Percentiles rank a stretch among this genome's conserved stretches.
These are phyloP conservation scores for Danio kyathit DNA, from an alignment of 2,797 vertebrate species.

Conservation along the genomic window DNA sequence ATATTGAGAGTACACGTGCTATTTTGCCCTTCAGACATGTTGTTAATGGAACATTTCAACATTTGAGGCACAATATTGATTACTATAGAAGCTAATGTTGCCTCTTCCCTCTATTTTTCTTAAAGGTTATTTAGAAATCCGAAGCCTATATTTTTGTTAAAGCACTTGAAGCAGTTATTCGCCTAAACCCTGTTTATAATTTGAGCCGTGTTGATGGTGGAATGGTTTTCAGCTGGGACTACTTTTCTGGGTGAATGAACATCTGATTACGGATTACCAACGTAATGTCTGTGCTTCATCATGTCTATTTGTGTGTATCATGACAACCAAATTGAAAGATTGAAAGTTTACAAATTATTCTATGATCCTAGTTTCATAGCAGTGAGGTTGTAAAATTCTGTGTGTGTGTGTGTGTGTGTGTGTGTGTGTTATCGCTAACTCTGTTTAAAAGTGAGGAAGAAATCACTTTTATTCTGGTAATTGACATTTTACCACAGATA, in stretches of 20 bases:
- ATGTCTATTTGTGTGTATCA: constrained; percentile 12
- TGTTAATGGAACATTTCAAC: background rate
- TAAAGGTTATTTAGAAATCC: background rate
- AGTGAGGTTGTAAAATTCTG: background rate
- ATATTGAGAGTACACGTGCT: background rate
- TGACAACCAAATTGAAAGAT: background rate
- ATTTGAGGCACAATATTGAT: background rate
- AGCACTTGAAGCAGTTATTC: background rate
- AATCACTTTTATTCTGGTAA: background rate
- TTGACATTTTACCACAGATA: background rate
- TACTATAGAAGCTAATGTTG: background rate
- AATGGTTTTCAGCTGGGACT: background rate
- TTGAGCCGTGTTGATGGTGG: background rate
- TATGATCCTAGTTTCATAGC: background rate
- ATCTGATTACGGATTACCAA: constrained; percentile 4
- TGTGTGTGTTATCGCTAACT: background rate
- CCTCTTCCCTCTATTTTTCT: background rate
- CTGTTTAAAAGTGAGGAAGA: background rate
- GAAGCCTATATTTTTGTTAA: constrained; percentile 3
- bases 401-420: too few species aligned
- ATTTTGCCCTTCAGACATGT: background rate
- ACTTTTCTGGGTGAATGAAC: constrained; percentile 7
- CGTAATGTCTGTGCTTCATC: background rate
- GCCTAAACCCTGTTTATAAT: constrained; percentile 2
- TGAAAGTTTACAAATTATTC: constrained; percentile 9